Percentiles rank a stretch among this genome's conserved stretches.
Evolutionary conservation across 2,888 invertebrate species (phyloP).

Genomic region (Galeopsomyia nigrocyanea): DNA sequence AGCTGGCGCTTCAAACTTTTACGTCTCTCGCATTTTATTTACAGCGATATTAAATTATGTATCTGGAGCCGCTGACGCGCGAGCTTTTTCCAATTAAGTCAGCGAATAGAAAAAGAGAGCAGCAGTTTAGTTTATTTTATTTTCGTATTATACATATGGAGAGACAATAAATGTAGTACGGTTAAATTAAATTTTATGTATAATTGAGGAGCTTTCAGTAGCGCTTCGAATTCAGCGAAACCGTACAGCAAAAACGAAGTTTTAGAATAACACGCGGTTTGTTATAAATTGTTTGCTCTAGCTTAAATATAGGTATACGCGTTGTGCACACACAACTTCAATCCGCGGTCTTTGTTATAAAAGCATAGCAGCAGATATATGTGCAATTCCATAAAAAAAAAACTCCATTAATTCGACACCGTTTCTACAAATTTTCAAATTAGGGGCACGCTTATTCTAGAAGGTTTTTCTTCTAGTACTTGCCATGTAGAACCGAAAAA

Average conservation of each 20-base stretch:
- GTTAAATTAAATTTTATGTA: conserved; percentile 36
- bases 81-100: not conserved
- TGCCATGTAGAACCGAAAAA: too few species aligned
- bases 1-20: not conserved
- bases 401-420: too few species aligned
- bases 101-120: not conserved
- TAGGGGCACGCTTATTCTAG: too few species aligned
- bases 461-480: too few species aligned
- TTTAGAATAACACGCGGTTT: conserved; percentile 6
- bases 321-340: too few species aligned
- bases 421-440: too few species aligned
- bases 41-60: not conserved
- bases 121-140: not conserved
- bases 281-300: too few species aligned
- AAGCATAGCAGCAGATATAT: too few species aligned
- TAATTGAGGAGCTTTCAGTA: too few species aligned
- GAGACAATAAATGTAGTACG: conserved; percentile 32
- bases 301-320: too few species aligned
- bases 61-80: not conserved
- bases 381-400: too few species aligned
- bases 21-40: not conserved
- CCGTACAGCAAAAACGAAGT: conserved; percentile 1
- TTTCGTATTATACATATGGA: not conserved
- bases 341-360: too few species aligned
- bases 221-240: conserved; percentile 1